phyloP scores from a whole-genome alignment of 2,888 invertebrate genomes.

The Drosophila neotestacea region DNA sequence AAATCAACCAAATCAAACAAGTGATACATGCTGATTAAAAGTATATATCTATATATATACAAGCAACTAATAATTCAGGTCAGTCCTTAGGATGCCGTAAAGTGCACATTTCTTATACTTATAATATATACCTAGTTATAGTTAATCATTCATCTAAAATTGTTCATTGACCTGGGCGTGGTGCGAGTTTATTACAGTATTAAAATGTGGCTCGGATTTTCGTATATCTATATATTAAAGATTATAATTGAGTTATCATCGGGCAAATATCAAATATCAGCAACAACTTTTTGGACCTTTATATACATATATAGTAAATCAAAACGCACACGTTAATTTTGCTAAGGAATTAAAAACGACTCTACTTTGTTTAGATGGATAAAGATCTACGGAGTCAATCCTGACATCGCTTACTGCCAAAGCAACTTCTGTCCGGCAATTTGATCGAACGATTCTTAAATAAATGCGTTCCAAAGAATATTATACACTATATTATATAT shows the following conservation, averaged over 20 bases:
- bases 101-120: constrained; percentile 31
- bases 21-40: constrained; percentile 51
- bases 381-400: constrained; percentile 8
- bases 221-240: constrained; percentile 6
- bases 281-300: constrained; percentile 7
- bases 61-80: constrained; percentile 46
- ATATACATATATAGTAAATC: constrained; percentile 1
- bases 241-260: constrained; percentile 13
- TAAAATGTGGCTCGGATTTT: constrained; percentile 16
- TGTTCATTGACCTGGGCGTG: constrained; percentile 15
- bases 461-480: constrained; percentile 58
- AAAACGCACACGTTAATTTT: constrained; percentile 22
- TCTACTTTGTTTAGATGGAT: background rate
- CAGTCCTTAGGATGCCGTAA: constrained; percentile 34
- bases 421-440: constrained; percentile 45
- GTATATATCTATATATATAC: constrained; percentile 13
- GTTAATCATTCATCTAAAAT: constrained; percentile 8
- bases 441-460: constrained; percentile 40
- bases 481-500: constrained; percentile 22
- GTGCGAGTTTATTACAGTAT: constrained; percentile 47
- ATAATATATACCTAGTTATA: background rate
- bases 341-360: constrained; percentile 2
- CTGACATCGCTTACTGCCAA: constrained; percentile 52
- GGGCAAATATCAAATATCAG: constrained; percentile 4
- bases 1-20: constrained; percentile 52